A percentile compares a stretch with the other conserved stretches of the same genome.
These are phyloP conservation scores for Dysdera silvatica DNA, from an alignment of 1,140 invertebrate species.

Conservation along the genomic window DNA sequence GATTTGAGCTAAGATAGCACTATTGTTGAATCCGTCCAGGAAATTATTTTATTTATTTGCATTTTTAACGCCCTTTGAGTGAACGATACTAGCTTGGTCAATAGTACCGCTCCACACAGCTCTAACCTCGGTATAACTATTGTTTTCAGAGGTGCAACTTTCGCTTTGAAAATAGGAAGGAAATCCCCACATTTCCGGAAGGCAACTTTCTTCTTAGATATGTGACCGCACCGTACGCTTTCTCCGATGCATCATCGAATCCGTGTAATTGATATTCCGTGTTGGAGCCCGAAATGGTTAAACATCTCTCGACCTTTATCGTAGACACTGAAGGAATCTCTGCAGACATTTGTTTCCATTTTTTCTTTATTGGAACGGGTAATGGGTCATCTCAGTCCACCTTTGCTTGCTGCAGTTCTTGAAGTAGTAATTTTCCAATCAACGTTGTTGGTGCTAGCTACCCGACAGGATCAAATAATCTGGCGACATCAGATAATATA, in stretches of 20 bases:
- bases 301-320: not conserved
- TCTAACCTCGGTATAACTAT: conserved; percentile 32
- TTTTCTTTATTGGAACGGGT: not conserved
- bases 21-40: conserved; percentile 37
- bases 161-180: conserved; percentile 1
- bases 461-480: conserved; percentile 42
- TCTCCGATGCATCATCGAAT: conserved; percentile 16
- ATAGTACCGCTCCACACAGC: conserved; percentile 13
- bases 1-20: conserved; percentile 39
- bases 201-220: not conserved
- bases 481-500: conserved; percentile 35
- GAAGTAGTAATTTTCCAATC: conserved; percentile 41
- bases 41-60: conserved; percentile 19
- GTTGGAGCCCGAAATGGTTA: not conserved
- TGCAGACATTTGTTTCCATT: not conserved
- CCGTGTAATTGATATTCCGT: conserved; percentile 15
- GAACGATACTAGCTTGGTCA: not conserved
- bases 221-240: not conserved
- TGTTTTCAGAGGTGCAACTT: conserved; percentile 38
- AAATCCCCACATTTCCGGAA: conserved; percentile 5
- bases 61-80: conserved; percentile 24
- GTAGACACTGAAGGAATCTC: not conserved
- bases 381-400: conserved; percentile 40
- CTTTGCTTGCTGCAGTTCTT: conserved; percentile 39
- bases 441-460: conserved; percentile 40